Conservation (phyloP, 2,113 vertebrate species). For the Sitta europaea region DNA sequence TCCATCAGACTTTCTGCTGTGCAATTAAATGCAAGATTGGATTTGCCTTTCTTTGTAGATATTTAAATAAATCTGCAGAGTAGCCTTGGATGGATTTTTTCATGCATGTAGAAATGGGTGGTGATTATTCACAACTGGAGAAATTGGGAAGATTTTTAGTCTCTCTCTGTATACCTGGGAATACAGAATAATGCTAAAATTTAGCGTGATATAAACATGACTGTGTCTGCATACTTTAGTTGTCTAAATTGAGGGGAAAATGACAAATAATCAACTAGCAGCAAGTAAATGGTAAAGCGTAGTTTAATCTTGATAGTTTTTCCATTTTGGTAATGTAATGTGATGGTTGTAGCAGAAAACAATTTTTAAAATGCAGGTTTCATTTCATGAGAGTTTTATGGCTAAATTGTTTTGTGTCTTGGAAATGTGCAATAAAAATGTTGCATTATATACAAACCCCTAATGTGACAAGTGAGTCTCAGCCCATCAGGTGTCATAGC, state of each 20-base stretch:
- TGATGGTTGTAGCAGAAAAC: slow-evolving; percentile 23
- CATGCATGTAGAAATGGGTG: not conserved
- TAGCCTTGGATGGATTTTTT: not conserved
- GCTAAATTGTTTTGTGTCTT: slow-evolving; percentile 31
- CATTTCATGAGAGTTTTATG: not conserved
- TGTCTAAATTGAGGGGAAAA: not conserved
- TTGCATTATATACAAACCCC: not conserved
- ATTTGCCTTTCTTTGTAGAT: not conserved
- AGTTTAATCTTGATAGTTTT: slow-evolving; percentile 52
- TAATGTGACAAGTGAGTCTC: not conserved
- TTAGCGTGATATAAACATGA: not conserved
- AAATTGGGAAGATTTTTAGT: not conserved
- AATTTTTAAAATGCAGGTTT: slow-evolving; percentile 46
- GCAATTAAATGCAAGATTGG: not conserved
- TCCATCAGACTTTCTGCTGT: not conserved
- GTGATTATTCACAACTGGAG: not conserved
- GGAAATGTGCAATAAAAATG: slow-evolving; percentile 47
- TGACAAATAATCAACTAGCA: slow-evolving; percentile 43
- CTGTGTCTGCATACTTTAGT: not conserved
- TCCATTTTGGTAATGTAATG: slow-evolving; percentile 49
- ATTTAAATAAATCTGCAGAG: not conserved
- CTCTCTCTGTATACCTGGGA: not conserved
- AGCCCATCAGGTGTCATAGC: not conserved
- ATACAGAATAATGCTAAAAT: not conserved
- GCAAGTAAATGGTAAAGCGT: slow-evolving; percentile 2